Percentiles rank a stretch among this genome's conserved stretches.
Conservation (phyloP, 2,888 invertebrate species). For the Meteorus colon region DNA sequence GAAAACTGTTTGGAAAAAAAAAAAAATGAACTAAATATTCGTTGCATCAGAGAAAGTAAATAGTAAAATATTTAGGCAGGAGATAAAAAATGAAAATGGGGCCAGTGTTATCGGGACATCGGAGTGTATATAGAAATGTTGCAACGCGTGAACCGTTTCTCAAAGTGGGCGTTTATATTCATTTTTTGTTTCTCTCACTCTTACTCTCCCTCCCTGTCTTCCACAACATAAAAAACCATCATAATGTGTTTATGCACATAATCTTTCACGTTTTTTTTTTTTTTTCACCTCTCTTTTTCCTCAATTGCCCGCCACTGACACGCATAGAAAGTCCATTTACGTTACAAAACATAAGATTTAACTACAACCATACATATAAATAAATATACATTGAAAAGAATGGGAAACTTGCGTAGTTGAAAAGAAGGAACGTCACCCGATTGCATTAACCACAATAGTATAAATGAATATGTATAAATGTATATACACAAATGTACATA, state of each 20-base stretch:
- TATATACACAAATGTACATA: not conserved
- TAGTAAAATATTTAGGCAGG: not conserved
- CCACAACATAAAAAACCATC: not conserved
- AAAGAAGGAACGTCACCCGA: not conserved
- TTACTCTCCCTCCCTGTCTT: not conserved
- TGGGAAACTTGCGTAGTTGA: not conserved
- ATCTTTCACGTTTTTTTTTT: not conserved
- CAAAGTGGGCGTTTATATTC: constrained; percentile 5
- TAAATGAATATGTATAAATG: not conserved
- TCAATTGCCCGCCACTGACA: not conserved
- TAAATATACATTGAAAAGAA: not conserved
- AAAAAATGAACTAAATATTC: not conserved
- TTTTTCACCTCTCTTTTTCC: not conserved
- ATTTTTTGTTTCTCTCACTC: not conserved
- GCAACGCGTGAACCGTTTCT: constrained; percentile 2
- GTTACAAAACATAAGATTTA: not conserved
- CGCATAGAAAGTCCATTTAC: constrained; percentile 7
- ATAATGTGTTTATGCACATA: not conserved
- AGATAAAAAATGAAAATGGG: constrained; percentile 2
- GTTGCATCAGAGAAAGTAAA: constrained; percentile 8
- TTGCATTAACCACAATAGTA: constrained; percentile 5
- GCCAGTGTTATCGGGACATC: constrained; percentile 13
- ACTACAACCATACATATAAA: not conserved
- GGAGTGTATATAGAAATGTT: not conserved
- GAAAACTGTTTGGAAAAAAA: not conserved